A percentile compares a stretch with the other conserved stretches of the same genome.
Evolutionary conservation across 2,888 invertebrate species (phyloP).

Genomic region (Heliconius sara): DNA sequence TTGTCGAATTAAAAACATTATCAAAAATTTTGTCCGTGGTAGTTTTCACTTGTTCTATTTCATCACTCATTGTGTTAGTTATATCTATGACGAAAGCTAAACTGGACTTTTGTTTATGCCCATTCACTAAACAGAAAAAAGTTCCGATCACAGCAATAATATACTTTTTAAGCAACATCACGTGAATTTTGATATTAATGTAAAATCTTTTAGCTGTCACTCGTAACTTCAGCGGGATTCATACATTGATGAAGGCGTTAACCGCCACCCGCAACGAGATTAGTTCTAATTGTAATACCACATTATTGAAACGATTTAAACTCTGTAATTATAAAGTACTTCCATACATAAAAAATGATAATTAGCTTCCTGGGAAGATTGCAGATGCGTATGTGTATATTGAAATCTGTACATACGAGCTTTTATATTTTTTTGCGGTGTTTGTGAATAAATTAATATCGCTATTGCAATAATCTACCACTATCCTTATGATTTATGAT

Average conservation of each 20-base stretch:
- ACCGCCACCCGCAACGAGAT: not conserved
- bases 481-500: no score
- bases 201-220: not conserved
- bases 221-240: not conserved
- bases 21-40: slow-evolving; percentile 60
- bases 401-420: no score
- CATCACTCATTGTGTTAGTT: slow-evolving; percentile 62
- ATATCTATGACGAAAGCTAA: slow-evolving; percentile 68
- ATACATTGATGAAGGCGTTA: not conserved
- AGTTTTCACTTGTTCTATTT: slow-evolving; percentile 59
- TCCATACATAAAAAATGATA: slow-evolving; percentile 6
- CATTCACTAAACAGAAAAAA: slow-evolving; percentile 13
- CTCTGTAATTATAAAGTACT: not conserved
- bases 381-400: no score
- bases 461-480: no score
- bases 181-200: not conserved
- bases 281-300: not conserved
- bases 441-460: no score
- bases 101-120: slow-evolving; percentile 55
- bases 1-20: slow-evolving; percentile 57
- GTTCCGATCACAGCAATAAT: not conserved
- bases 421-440: no score
- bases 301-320: not conserved
- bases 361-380: not conserved
- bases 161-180: slow-evolving; percentile 1